These are phyloP conservation scores for Sandelia bainsii DNA, from an alignment of 2,797 vertebrate genomes.

Conservation along the genomic window DNA sequence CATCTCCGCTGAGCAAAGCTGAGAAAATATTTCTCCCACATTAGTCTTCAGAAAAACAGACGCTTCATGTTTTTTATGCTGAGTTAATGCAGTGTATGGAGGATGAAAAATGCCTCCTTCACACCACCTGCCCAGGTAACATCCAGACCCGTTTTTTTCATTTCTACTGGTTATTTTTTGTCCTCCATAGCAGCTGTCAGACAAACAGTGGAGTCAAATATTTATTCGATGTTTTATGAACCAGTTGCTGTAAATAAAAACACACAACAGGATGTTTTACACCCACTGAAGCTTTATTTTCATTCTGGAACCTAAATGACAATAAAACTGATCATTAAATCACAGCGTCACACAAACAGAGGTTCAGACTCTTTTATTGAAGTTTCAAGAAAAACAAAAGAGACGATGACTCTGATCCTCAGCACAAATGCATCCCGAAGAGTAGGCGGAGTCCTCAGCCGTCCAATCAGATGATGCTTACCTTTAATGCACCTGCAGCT, in stretches of 20 bases:
- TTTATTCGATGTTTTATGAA: too few relatives aligned
- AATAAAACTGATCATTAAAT: conserved; percentile 56
- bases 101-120: too few relatives aligned
- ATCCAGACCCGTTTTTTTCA: too few relatives aligned
- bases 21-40: too few relatives aligned
- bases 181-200: too few relatives aligned
- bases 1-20: too few relatives aligned
- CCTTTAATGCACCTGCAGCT: conserved; percentile 59
- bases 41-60: too few relatives aligned
- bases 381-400: conserved; percentile 42
- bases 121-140: too few relatives aligned
- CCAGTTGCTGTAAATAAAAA: neutral
- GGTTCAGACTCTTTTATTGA: conserved; percentile 84
- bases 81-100: too few relatives aligned
- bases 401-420: conserved; percentile 19
- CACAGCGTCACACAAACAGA: conserved; percentile 76
- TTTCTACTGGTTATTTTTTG: too few relatives aligned
- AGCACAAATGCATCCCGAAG: neutral
- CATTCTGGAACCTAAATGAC: conserved; percentile 56
- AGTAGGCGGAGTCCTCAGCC: conserved; percentile 9
- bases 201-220: too few relatives aligned
- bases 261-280: conserved; percentile 11
- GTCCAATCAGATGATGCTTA: conserved; percentile 65
- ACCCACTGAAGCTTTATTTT: conserved; percentile 75
- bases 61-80: too few relatives aligned